These are phyloP conservation scores for Catajapyx aquilonaris DNA, from an alignment of 1,140 invertebrate species.

Conservation along the genomic window DNA sequence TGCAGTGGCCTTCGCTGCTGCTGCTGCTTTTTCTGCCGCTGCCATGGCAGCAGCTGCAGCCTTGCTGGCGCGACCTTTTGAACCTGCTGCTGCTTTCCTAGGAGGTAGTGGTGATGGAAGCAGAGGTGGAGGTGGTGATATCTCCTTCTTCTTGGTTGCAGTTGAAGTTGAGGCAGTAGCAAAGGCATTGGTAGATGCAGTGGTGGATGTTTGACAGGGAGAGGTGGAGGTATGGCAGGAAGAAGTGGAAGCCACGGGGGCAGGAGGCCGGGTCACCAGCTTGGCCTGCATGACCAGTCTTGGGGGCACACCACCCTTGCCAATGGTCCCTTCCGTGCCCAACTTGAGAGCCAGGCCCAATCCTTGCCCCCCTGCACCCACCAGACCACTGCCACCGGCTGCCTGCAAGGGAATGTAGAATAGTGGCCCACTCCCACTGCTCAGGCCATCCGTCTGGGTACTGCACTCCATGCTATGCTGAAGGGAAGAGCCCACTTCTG, in stretches of 20 bases:
- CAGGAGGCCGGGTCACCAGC: constrained; percentile 37
- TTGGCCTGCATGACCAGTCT: constrained; percentile 40
- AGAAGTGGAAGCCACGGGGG: no score
- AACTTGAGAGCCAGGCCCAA: constrained; percentile 44
- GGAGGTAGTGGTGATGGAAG: constrained; percentile 1
- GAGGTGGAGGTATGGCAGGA: no score
- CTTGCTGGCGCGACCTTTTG: neutral
- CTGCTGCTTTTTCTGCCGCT: constrained; percentile 18
- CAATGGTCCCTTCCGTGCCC: constrained; percentile 28
- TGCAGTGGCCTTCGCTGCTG: neutral
- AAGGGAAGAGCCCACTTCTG: neutral
- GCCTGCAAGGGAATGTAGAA: constrained; percentile 45
- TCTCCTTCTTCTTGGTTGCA: no score
- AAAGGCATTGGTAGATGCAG: no score
- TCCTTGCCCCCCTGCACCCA: constrained; percentile 27
- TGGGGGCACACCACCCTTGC: constrained; percentile 34
- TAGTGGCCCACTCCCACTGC: constrained; percentile 24
- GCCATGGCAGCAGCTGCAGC: constrained; percentile 11
- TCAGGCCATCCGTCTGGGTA: constrained; percentile 27
- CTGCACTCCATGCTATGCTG: constrained; percentile 21
- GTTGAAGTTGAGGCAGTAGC: no score
- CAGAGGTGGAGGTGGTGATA: no score
- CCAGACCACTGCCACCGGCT: constrained; percentile 21
- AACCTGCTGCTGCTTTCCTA: neutral
- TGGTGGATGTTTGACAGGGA: no score